Percentiles rank a stretch among this genome's conserved stretches.
Conservation (phyloP, 2,113 vertebrate genomes). For the Apodemus sylvaticus region DNA sequence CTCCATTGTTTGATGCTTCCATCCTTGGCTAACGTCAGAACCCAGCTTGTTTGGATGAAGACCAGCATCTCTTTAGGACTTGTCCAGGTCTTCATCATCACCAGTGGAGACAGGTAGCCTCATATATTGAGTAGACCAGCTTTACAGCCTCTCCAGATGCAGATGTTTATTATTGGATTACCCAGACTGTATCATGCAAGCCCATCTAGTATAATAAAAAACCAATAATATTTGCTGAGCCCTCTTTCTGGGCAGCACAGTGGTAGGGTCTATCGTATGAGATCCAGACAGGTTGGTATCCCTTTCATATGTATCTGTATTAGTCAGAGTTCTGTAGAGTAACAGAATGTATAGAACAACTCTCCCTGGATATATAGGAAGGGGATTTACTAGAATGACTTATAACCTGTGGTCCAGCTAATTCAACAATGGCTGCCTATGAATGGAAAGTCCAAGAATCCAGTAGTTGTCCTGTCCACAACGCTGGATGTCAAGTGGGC, state of each 20-base stretch:
- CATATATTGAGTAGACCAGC: neutral
- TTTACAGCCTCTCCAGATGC: neutral
- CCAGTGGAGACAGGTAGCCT: neutral
- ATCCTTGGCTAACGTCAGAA: neutral
- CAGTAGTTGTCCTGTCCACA: neutral
- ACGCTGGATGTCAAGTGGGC: neutral
- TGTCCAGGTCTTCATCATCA: neutral
- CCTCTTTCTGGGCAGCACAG: too few relatives aligned
- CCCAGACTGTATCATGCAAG: neutral
- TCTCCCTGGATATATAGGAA: neutral
- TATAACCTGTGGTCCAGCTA: neutral
- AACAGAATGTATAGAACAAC: neutral
- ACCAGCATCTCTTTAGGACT: neutral
- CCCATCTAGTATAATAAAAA: neutral
- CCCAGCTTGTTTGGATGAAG: neutral
- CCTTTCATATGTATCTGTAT: neutral
- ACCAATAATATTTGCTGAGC: too few relatives aligned
- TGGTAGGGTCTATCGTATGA: too few relatives aligned
- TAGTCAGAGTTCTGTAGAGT: neutral
- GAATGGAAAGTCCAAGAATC: neutral
- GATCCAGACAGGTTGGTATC: too few relatives aligned
- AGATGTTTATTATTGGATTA: neutral
- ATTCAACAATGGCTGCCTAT: neutral
- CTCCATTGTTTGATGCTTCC: neutral
- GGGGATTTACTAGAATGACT: neutral